Conservation (phyloP, 2,888 invertebrate species). For the Drosophila anceps region DNA sequence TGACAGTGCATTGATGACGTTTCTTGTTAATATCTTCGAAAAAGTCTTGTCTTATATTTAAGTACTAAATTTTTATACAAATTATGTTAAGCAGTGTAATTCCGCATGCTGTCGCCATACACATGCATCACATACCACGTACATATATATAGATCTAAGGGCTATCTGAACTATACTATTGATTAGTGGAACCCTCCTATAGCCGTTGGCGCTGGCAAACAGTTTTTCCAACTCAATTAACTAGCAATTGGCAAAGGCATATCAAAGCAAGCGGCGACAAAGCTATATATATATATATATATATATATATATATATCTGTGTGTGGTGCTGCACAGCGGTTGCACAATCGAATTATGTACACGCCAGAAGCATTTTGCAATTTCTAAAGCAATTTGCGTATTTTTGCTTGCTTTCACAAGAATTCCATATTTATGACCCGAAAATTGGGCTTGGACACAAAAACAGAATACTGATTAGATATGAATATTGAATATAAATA, state of each 20-base stretch:
- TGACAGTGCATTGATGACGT: too few species aligned
- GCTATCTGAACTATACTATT: slow-evolving; percentile 25
- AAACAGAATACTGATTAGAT: neutral
- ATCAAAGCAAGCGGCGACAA: slow-evolving; percentile 22
- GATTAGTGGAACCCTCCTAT: slow-evolving; percentile 21
- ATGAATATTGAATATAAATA: slow-evolving; percentile 7
- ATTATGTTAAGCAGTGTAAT: neutral
- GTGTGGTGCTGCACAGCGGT: neutral
- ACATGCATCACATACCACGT: neutral
- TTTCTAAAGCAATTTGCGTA: slow-evolving; percentile 37
- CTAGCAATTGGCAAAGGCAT: slow-evolving; percentile 21
- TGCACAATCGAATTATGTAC: slow-evolving; percentile 57
- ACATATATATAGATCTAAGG: neutral
- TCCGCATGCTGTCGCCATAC: neutral
- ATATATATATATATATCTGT: neutral
- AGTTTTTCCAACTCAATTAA: slow-evolving; percentile 68
- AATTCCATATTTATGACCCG: slow-evolving; percentile 10
- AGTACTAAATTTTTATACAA: neutral
- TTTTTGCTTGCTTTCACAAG: slow-evolving; percentile 7
- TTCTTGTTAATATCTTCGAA: too few species aligned
- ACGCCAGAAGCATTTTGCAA: slow-evolving; percentile 42
- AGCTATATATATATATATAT: neutral
- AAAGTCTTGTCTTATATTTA: neutral
- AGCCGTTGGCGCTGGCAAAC: slow-evolving; percentile 29
- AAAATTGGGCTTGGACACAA: neutral